phyloP scores from a whole-genome alignment of 2,113 vertebrate species.

The Nycticorax nycticorax region DNA sequence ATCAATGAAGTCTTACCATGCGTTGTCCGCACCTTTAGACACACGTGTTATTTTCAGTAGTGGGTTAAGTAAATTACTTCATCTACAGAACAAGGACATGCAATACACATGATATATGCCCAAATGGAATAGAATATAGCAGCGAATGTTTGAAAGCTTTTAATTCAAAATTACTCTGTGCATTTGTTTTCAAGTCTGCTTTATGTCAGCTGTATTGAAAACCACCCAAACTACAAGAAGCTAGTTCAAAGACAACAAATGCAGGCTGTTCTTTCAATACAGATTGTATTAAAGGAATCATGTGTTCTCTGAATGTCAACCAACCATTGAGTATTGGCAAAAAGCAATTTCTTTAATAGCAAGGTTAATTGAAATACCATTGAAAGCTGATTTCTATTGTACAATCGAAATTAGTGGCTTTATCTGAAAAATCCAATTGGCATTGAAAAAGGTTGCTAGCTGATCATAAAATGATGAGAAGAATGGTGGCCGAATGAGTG shows the following conservation, averaged over 20 bases:
- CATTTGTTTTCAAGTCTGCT: not conserved
- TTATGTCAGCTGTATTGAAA: not conserved
- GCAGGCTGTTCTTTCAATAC: slow-evolving; percentile 39
- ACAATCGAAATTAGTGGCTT: slow-evolving; percentile 54
- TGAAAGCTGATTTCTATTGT: slow-evolving; percentile 53
- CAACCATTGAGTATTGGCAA: slow-evolving; percentile 46
- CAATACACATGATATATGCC: not conserved
- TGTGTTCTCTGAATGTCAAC: slow-evolving; percentile 53
- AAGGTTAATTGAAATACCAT: slow-evolving; percentile 71
- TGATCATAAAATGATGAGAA: slow-evolving; percentile 36
- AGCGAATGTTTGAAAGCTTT: not conserved
- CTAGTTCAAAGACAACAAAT: slow-evolving; percentile 14
- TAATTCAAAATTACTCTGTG: not conserved
- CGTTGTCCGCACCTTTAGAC: not conserved
- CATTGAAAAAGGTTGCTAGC: slow-evolving; percentile 54
- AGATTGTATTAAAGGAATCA: slow-evolving; percentile 55
- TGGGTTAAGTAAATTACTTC: not conserved
- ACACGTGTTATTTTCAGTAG: not conserved
- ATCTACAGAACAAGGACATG: not conserved
- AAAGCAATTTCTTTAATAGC: slow-evolving; percentile 70
- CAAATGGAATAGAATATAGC: not conserved
- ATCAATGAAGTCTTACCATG: not conserved
- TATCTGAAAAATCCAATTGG: slow-evolving; percentile 66
- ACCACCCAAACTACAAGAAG: not conserved
- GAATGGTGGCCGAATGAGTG: not conserved